phyloP scores from a whole-genome alignment of 2,888 invertebrate species.

The Anaspis maculata region DNA sequence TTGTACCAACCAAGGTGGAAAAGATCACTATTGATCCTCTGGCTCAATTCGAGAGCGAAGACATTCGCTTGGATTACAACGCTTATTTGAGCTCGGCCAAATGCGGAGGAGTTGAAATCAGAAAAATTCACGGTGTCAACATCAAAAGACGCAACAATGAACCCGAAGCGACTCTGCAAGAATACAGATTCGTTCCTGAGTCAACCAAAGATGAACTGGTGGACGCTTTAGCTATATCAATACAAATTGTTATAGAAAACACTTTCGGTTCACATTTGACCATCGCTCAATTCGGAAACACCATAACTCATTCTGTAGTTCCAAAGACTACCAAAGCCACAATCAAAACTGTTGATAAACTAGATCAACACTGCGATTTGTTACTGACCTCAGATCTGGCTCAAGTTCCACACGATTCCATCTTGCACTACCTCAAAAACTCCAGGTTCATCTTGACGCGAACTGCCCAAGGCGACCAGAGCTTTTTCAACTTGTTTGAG shows the following conservation, averaged over 20 bases:
- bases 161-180: slow-evolving; percentile 64
- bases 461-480: background rate
- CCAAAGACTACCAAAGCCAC: background rate
- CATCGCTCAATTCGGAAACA: background rate
- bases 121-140: slow-evolving; percentile 64
- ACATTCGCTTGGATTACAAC: slow-evolving; percentile 3
- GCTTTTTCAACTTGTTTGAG: background rate
- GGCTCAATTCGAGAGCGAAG: slow-evolving; percentile 19
- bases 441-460: slow-evolving; percentile 6
- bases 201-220: background rate
- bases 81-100: slow-evolving; percentile 19
- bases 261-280: slow-evolving; percentile 4
- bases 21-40: slow-evolving; percentile 43
- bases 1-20: slow-evolving; percentile 54
- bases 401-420: background rate
- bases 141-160: slow-evolving; percentile 60
- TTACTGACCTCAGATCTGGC: slow-evolving; percentile 3
- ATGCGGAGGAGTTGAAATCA: slow-evolving; percentile 66
- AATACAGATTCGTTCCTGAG: slow-evolving; percentile 56
- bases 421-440: background rate
- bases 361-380: slow-evolving; percentile 3
- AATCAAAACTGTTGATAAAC: slow-evolving; percentile 1
- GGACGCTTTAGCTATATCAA: slow-evolving; percentile 5
- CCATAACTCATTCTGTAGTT: no score
- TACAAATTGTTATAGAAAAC: slow-evolving; percentile 16